Percentiles rank a stretch among this genome's conserved stretches.
These are phyloP conservation scores for Takifugu ocellatus DNA, from an alignment of 2,797 vertebrate genomes.

Conservation along the genomic window DNA sequence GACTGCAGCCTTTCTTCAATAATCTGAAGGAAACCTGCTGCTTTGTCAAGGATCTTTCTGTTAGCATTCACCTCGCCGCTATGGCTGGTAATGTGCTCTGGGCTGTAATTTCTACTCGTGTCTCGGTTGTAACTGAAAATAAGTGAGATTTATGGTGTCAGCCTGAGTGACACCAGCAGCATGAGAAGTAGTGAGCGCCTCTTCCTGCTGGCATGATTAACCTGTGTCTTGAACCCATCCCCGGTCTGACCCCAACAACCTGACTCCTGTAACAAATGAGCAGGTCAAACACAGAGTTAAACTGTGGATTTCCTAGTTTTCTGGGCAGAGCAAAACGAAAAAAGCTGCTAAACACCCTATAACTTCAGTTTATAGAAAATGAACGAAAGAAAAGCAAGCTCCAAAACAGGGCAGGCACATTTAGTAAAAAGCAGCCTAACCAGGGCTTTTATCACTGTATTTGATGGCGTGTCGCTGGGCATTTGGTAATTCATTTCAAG, in stretches of 20 bases:
- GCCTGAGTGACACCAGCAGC: conserved; percentile 71
- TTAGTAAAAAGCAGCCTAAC: conserved; percentile 16
- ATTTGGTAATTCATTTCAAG: conserved; percentile 36
- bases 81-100: conserved; percentile 70
- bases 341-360: conserved; percentile 19
- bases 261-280: conserved; percentile 42
- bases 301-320: conserved; percentile 45
- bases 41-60: conserved; percentile 67
- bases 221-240: conserved; percentile 51
- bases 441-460: conserved; percentile 11
- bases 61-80: conserved; percentile 72
- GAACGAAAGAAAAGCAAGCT: conserved; percentile 8
- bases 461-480: conserved; percentile 32
- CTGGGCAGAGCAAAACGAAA: conserved; percentile 22
- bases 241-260: conserved; percentile 38
- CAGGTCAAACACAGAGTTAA: conserved; percentile 44
- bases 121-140: conserved; percentile 75
- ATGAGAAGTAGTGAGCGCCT: conserved; percentile 67
- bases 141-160: conserved; percentile 83
- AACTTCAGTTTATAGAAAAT: conserved; percentile 2
- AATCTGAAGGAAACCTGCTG: conserved; percentile 59
- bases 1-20: conserved; percentile 58
- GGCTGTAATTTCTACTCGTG: conserved; percentile 70
- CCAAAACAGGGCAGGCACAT: conserved; percentile 5
- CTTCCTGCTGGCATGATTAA: conserved; percentile 42